Evolutionary conservation across 2,113 vertebrate species (phyloP).

Genomic region (Amblyornis subalaris): DNA sequence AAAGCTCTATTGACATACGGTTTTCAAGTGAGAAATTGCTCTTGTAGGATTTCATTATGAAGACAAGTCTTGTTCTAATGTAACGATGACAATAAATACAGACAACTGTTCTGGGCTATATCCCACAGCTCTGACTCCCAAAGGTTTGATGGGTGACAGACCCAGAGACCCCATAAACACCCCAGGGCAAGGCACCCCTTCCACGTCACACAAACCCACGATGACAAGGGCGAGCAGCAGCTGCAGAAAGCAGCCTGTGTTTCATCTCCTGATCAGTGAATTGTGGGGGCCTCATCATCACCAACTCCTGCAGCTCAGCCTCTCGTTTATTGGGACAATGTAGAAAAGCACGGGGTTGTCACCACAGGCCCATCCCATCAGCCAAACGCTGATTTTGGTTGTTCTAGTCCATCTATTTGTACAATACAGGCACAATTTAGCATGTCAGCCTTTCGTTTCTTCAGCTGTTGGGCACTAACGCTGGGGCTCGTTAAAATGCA

Average conservation of each 20-base stretch:
- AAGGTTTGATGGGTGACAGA: background rate
- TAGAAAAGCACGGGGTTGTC: background rate
- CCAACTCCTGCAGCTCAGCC: background rate
- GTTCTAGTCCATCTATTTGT: background rate
- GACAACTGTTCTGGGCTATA: background rate
- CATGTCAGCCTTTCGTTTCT: background rate
- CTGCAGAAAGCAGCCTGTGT: background rate
- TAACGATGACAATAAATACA: background rate
- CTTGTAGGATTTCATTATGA: background rate
- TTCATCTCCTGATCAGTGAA: background rate
- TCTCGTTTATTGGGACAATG: background rate
- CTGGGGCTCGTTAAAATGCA: background rate
- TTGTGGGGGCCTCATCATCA: background rate
- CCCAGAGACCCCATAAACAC: background rate
- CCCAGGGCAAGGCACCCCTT: background rate
- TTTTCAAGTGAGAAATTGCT: background rate
- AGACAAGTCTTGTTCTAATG: background rate
- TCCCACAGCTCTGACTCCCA: background rate
- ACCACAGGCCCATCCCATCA: background rate
- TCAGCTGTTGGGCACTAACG: background rate
- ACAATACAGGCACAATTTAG: background rate
- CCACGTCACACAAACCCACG: fast-evolving
- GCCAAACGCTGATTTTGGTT: background rate
- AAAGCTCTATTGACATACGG: background rate
- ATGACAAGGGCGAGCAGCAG: background rate